Conservation (phyloP, 1,140 invertebrate genomes). For the Rhagoletis pomonella region DNA sequence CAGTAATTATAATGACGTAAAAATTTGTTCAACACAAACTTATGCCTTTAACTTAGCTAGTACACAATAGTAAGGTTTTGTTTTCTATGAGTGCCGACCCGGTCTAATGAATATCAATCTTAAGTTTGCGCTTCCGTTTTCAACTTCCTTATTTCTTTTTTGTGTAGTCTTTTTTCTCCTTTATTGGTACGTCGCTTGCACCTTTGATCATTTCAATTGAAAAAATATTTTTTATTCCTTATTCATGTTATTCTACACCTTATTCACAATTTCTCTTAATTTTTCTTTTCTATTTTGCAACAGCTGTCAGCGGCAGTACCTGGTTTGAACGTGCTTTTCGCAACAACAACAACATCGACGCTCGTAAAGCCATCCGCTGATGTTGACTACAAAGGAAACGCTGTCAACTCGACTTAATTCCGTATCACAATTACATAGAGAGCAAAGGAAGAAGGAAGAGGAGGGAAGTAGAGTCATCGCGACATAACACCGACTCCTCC, state of each 20-base stretch:
- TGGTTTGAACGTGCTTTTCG: neutral
- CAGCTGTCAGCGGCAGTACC: neutral
- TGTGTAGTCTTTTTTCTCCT: neutral
- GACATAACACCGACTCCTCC: constrained; percentile 31
- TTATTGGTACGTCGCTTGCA: neutral
- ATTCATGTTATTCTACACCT: neutral
- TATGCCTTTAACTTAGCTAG: no score
- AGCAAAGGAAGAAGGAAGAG: neutral
- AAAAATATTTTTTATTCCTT: neutral
- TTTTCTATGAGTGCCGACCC: no score
- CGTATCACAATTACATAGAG: neutral
- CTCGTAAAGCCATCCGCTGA: neutral
- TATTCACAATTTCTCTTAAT: neutral
- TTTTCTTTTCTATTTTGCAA: neutral
- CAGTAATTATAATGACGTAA: no score
- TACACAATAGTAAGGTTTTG: no score
- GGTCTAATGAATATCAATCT: no score
- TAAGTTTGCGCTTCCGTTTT: no score
- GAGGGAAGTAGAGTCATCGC: constrained; percentile 6
- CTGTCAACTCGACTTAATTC: neutral
- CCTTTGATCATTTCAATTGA: no score
- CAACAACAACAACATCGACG: neutral
- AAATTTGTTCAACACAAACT: no score
- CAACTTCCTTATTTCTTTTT: no score
- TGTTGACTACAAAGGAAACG: neutral